Base-by-base conservation (phyloP, 2,797 vertebrate species). In the Pseudomugil tenellus region DNA sequence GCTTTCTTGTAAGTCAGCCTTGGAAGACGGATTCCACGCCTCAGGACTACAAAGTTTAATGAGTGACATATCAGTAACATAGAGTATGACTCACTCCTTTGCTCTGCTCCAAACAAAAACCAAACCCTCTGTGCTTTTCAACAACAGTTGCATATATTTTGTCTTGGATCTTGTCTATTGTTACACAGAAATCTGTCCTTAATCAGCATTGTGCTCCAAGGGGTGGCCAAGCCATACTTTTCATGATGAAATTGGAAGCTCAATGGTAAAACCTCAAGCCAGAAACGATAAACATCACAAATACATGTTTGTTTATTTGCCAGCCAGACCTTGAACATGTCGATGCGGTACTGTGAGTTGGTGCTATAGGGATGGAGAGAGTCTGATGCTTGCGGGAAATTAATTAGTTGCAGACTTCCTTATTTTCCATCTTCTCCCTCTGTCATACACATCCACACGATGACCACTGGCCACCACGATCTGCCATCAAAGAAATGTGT, bases 201-300 rank as follows among this genome's bases (percentile, higher is more conserved):
- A 84, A 91, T 91, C 87, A 91, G 74, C 52, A 17, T 55, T 70
- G 54, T 62, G 80, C 86, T 83, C 78, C n/a, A 68, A 82, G 70
- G 77, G 73, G n/a, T 65, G 70, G 54, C 85, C 64, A 73, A 12
- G 57, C 80, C 49, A 59, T 63, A 61, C 71, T 71, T 86, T 75
- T 80, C 65, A 74, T 77, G 83, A 86, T 78, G 87, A 88, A 89
- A 89, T 72, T 68, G 59, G 78, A 85, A 41, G 76, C 87, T 86
- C 56, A 2, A 70, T 75, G 72, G 78, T 81, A 85, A 88, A 89
- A 90, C 83, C 86, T 85, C 89, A 85, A 85, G 86, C 88, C 88
- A 87, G 80, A 89, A 77, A 86, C 55, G 72, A 88, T 91, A 90
- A 92, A 87, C 84, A 87, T 90, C 85, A 89, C 81, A 87, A 87